Base-by-base conservation (phyloP, 2,113 vertebrate species). In the Fregetta grallaria region DNA sequence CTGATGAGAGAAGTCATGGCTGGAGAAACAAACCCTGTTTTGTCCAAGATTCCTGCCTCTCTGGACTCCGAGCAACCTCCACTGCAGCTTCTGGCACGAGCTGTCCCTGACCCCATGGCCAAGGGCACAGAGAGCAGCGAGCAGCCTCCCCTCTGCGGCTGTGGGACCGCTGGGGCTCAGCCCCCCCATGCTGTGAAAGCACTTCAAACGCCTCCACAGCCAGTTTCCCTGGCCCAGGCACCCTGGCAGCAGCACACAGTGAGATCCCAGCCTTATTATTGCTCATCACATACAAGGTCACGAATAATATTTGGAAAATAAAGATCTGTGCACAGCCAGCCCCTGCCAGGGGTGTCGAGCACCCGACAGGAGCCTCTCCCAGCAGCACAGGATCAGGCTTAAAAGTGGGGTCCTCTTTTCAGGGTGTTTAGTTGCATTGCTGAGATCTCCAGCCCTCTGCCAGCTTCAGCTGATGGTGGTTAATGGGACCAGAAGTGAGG, bases 21-120 rank as follows among this genome's bases (percentile, higher is more conserved):
- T 88, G 55, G 34, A 76, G 89, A 96, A 96, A 95, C 92, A 95
- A 96, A 62, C 27, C 42, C 70, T 86, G 58, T 59, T 93, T 84
- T 97, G 88, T 96, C 42, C 63, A 82, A 30, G 42, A 82, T 86
- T 94, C 56, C 77, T 65, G n/a, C 47, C 44, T 68, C 40, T 50
- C 55, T 61, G 77, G 65, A 15, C 77, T 95, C 91, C 13, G 0
- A 94, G 91, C 90, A 88, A 89, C 83, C 73, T 63, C 82, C 77
- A 53, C 59, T 30, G 29, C 81, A 67, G 76, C n/a, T 86, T 76
- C 90, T 86, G 92, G 91, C 79, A 92, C 4, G 59, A 95, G 87
- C 70, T 74, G 49, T 23, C 83, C 79, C 65, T 0, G 3, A 23
- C 36, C 67, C 86, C 6, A 1, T 0, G 32, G 66, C 72, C 13